Evolutionary conservation across 2,113 vertebrate species (phyloP).

Genomic region (Progne subis): DNA sequence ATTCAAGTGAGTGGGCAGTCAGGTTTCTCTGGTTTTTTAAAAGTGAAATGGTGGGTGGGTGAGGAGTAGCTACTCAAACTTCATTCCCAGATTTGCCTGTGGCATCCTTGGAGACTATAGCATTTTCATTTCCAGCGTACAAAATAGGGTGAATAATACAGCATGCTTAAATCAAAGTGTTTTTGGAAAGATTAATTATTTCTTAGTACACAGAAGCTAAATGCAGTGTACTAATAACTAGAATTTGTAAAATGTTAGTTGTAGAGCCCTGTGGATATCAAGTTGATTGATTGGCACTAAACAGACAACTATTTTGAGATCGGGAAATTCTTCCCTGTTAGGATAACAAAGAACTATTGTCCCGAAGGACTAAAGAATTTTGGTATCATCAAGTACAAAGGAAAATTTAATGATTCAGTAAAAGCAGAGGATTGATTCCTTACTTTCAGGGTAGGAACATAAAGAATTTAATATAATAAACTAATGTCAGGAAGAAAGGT

Average conservation of each 20-base stretch:
- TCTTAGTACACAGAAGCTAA: constrained; percentile 30
- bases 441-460: background rate
- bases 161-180: constrained; percentile 39
- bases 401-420: background rate
- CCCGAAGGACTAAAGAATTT: background rate
- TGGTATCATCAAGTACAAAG: background rate
- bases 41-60: constrained; percentile 13
- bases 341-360: background rate
- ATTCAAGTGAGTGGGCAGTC: constrained; percentile 36
- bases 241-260: constrained; percentile 43
- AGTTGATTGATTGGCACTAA: constrained; percentile 15
- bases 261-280: constrained; percentile 11
- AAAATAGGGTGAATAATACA: constrained; percentile 36
- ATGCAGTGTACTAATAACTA: constrained; percentile 27
- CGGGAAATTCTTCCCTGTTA: background rate
- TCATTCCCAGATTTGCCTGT: constrained; percentile 15
- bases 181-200: constrained; percentile 50
- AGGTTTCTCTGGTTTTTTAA: constrained; percentile 6
- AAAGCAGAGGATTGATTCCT: background rate
- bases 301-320: background rate
- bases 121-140: constrained; percentile 27
- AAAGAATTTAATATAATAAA: constrained; percentile 37
- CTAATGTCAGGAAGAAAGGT: constrained; percentile 36
- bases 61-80: background rate
- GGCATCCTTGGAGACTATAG: background rate